These are phyloP conservation scores for Lepus oiostolus DNA, from an alignment of 2,797 vertebrate genomes.

Conservation along the genomic window DNA sequence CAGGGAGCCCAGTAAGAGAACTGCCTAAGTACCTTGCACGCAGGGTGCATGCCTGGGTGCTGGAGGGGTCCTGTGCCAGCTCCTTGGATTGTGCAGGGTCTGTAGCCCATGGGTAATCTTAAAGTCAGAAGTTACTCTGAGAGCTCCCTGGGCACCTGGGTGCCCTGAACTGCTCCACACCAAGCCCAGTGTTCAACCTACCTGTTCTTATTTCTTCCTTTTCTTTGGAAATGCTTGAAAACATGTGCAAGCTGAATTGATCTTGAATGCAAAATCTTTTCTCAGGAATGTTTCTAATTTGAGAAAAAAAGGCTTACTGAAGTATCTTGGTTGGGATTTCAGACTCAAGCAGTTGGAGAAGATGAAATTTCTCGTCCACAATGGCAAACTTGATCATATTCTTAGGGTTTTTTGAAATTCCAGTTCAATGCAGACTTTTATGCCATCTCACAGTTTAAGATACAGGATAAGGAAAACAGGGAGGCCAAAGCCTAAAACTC, in stretches of 20 bases:
- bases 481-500: neutral
- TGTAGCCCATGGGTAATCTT: neutral
- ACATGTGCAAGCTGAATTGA: neutral
- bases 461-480: neutral
- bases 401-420: slow-evolving; percentile 17
- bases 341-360: neutral
- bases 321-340: neutral
- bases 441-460: neutral
- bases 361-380: neutral
- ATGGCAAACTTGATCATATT: neutral
- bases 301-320: neutral
- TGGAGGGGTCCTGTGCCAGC: neutral
- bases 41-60: too few relatives aligned
- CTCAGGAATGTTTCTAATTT: neutral
- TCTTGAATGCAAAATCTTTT: neutral
- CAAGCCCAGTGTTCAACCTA: too few relatives aligned
- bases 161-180: neutral
- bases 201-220: neutral
- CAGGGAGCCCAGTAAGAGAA: neutral
- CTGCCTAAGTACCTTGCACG: too few relatives aligned
- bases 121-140: neutral
- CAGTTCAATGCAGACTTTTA: neutral
- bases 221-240: neutral
- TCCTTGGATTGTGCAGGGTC: neutral
- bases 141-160: neutral